phyloP scores from a whole-genome alignment of 2,113 vertebrate genomes.

The Pygoscelis antarcticus region DNA sequence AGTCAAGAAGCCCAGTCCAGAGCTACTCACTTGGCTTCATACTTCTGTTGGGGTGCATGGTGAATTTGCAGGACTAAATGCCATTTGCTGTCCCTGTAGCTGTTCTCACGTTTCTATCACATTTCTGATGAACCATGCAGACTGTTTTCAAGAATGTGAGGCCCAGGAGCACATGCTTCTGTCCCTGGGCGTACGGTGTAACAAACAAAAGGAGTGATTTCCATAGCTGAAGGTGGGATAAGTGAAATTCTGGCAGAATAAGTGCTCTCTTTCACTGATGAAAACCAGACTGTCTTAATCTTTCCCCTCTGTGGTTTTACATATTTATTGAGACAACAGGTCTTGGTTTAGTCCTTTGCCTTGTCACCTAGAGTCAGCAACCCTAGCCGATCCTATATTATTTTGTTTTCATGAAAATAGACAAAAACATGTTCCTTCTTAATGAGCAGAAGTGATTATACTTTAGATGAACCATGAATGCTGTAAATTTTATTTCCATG shows the following conservation, averaged over 20 bases:
- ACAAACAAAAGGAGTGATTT: not conserved
- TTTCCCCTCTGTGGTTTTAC: not conserved
- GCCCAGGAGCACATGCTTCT: not conserved
- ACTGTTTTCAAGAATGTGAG: not conserved
- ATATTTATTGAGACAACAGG: not conserved
- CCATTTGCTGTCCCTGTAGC: not conserved
- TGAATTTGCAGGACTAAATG: not conserved
- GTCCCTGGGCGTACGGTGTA: rapidly evolving
- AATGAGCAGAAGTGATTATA: not conserved
- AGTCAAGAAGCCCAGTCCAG: not conserved
- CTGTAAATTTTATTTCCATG: not conserved
- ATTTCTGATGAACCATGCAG: not conserved
- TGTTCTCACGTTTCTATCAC: not conserved
- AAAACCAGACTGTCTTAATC: not conserved
- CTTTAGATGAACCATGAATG: not conserved
- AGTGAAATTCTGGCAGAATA: not conserved
- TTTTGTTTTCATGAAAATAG: not conserved
- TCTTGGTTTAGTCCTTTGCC: not conserved
- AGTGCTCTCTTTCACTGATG: not conserved
- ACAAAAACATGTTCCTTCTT: not conserved
- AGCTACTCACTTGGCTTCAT: not conserved
- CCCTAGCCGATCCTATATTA: not conserved
- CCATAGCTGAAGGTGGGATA: not conserved
- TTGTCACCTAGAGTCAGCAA: not conserved
- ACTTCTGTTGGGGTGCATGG: not conserved